These are phyloP conservation scores for Rhopalosiphum nymphaeae DNA, from an alignment of 2,888 invertebrate genomes.

Conservation along the genomic window DNA sequence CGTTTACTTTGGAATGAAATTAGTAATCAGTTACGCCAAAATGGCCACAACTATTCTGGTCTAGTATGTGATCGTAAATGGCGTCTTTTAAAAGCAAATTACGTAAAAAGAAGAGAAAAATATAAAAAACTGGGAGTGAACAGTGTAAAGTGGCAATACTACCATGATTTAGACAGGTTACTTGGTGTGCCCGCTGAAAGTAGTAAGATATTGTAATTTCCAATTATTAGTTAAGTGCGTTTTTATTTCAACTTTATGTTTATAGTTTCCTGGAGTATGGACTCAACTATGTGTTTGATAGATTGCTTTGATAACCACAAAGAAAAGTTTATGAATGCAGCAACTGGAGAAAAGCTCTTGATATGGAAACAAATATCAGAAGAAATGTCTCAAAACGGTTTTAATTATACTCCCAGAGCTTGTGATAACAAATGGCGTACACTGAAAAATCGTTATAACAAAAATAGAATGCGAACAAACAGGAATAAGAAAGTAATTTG, in stretches of 20 bases:
- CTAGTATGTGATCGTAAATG: conserved; percentile 57
- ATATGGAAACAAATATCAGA: conserved; percentile 50
- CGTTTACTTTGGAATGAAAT: conserved; percentile 60
- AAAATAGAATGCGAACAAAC: conserved; percentile 49
- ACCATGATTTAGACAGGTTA: conserved; percentile 51
- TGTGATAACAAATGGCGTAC: conserved; percentile 64
- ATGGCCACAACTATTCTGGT: conserved; percentile 57
- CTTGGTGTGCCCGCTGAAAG: conserved; percentile 42
- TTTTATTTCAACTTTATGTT: not conserved
- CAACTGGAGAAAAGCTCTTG: conserved; percentile 56
- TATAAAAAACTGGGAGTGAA: conserved; percentile 39
- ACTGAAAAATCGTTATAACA: conserved; percentile 56
- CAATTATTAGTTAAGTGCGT: not conserved
- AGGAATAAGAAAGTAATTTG: conserved; percentile 55
- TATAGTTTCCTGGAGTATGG: conserved; percentile 56
- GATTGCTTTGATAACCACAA: conserved; percentile 41
- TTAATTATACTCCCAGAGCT: conserved; percentile 50
- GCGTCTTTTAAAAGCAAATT: conserved; percentile 61
- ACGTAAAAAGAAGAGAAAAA: conserved; percentile 59
- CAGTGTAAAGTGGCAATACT: conserved; percentile 54
- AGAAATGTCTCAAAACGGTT: conserved; percentile 49
- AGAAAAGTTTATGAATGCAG: conserved; percentile 57
- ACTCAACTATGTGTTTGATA: conserved; percentile 54
- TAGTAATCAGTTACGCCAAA: conserved; percentile 32
- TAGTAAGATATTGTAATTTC: conserved; percentile 30